phyloP scores from a whole-genome alignment of 2,888 invertebrate species.

The Ochropleura plecta region DNA sequence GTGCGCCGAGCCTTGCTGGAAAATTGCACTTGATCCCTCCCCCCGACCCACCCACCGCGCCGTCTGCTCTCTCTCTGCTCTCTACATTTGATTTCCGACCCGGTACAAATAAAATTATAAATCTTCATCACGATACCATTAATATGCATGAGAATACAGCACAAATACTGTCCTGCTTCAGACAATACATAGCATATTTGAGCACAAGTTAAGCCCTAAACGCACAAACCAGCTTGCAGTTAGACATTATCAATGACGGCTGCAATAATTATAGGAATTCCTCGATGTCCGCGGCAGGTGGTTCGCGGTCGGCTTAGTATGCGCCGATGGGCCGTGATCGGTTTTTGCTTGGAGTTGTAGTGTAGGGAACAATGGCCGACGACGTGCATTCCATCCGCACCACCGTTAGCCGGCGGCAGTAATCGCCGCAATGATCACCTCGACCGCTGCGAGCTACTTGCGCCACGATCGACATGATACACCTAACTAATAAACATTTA shows the following conservation, averaged over 20 bases:
- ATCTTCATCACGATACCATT: conserved; percentile 62
- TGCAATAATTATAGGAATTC: conserved; percentile 60
- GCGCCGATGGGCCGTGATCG: conserved; percentile 78
- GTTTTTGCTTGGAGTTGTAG: conserved; percentile 79
- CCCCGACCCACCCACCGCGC: conserved; percentile 64
- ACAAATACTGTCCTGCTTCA: conserved; percentile 28
- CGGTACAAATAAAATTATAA: conserved; percentile 69
- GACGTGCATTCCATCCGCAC: conserved; percentile 83
- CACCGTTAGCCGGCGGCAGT: conserved; percentile 85
- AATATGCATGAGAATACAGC: conserved; percentile 67
- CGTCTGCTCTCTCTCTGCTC: conserved; percentile 71
- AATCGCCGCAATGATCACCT: conserved; percentile 80
- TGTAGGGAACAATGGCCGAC: conserved; percentile 84
- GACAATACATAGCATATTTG: conserved; percentile 53
- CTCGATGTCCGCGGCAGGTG: conserved; percentile 74
- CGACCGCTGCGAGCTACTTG: conserved; percentile 59
- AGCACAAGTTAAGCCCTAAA: conserved; percentile 46
- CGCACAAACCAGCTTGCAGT: conserved; percentile 25
- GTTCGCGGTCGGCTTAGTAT: conserved; percentile 77
- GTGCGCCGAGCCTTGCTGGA: conserved; percentile 74
- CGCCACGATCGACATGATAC: conserved; percentile 59
- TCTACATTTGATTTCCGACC: conserved; percentile 78
- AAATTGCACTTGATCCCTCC: conserved; percentile 84
- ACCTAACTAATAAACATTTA: conserved; percentile 65
- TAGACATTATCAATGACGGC: conserved; percentile 45